phyloP scores from a whole-genome alignment of 2,888 invertebrate species.

The Lasioglossum oenotherae region DNA sequence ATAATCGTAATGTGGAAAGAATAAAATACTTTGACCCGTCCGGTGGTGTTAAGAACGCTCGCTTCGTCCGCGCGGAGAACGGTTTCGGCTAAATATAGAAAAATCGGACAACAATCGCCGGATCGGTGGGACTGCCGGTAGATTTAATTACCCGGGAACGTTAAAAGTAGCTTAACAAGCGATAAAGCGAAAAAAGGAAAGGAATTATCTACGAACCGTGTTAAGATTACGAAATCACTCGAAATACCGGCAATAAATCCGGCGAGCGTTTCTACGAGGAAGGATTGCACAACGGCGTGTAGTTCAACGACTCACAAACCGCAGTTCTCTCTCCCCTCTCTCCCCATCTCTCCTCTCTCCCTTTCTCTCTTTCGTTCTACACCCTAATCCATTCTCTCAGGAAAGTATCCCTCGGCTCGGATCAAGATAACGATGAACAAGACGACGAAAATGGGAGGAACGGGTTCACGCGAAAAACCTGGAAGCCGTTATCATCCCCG shows the following conservation, averaged over 20 bases:
- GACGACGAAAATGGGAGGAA: slow-evolving; percentile 60
- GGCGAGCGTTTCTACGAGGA: slow-evolving; percentile 46
- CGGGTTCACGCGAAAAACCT: slow-evolving; percentile 64
- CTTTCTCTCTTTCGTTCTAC: slow-evolving; percentile 24
- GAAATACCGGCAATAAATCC: slow-evolving; percentile 58
- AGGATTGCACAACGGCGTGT: slow-evolving; percentile 47
- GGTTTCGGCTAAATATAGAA: not conserved
- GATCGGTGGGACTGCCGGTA: slow-evolving; percentile 3
- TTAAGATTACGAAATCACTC: slow-evolving; percentile 54
- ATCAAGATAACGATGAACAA: slow-evolving; percentile 55
- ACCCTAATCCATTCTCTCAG: slow-evolving; percentile 48
- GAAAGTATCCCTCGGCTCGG: slow-evolving; percentile 48
- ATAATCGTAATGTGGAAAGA: not conserved
- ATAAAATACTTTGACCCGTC: too few species aligned
- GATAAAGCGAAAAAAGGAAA: slow-evolving; percentile 21
- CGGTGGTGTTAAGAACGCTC: not conserved
- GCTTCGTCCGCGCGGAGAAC: not conserved
- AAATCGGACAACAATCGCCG: slow-evolving; percentile 8
- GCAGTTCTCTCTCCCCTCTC: slow-evolving; percentile 14
- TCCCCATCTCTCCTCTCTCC: slow-evolving; percentile 11
- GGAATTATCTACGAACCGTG: slow-evolving; percentile 30
- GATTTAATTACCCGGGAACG: slow-evolving; percentile 4
- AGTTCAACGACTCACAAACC: slow-evolving; percentile 50
- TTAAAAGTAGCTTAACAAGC: not conserved
- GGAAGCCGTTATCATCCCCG: slow-evolving; percentile 59